Evolutionary conservation across 2,113 vertebrate species (phyloP).

Genomic region (Sturnus vulgaris): DNA sequence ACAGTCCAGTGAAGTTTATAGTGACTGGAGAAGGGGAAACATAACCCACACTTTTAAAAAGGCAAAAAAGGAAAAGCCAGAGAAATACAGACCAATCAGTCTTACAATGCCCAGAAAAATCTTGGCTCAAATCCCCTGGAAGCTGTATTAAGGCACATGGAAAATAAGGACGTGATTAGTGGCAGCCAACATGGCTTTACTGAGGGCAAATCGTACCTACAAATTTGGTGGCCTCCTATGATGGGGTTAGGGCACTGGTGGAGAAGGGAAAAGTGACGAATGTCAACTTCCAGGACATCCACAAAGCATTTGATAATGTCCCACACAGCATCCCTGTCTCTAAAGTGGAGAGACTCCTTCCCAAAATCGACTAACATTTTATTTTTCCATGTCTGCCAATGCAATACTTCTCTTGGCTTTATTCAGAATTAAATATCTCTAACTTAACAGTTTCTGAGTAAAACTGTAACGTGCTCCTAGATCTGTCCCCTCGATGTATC

Average conservation of each 20-base stretch:
- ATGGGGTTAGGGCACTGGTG: not conserved
- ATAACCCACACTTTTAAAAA: not conserved
- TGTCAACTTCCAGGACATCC: not conserved
- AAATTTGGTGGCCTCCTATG: not conserved
- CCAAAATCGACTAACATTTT: not conserved
- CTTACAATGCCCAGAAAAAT: not conserved
- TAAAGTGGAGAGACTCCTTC: not conserved
- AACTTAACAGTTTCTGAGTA: not conserved
- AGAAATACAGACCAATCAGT: not conserved
- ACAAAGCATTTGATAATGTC: not conserved
- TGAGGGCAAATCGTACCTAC: rapidly evolving
- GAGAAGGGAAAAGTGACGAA: not conserved
- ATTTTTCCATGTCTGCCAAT: not conserved
- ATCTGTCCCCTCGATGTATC: not conserved
- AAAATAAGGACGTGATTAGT: not conserved
- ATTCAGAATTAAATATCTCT: not conserved
- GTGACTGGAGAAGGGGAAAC: not conserved
- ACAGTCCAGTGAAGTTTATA: not conserved
- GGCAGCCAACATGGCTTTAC: not conserved
- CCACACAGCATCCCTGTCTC: not conserved
- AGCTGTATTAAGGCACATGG: not conserved
- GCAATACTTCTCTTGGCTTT: not conserved
- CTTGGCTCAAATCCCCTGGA: not conserved
- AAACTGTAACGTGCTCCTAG: not conserved
- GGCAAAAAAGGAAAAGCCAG: not conserved